Evolutionary conservation across 64 coral and sea anemone genomes (phyloP).

Genomic region (Dendrophyllia cribrosa): DNA sequence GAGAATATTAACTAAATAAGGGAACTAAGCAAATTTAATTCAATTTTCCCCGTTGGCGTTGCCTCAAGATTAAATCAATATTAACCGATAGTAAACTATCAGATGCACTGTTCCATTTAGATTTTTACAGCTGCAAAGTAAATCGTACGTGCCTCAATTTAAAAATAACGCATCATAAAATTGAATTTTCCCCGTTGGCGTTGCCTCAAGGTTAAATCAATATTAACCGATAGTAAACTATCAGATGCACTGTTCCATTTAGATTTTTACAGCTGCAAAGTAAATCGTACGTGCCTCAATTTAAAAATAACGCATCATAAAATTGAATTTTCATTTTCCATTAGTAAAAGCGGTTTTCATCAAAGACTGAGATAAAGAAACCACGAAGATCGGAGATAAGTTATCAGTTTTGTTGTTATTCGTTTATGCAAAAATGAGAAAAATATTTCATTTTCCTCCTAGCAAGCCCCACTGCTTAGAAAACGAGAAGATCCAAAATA

Average conservation of each 20-base stretch:
- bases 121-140: neutral
- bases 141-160: neutral
- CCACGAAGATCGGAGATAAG: neutral
- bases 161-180: neutral
- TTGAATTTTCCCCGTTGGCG: neutral
- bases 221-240: too few species aligned
- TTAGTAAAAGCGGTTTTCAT: neutral
- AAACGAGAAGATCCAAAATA: too few species aligned
- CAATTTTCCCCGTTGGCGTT: too few species aligned
- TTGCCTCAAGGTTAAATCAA: too few species aligned
- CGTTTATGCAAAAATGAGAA: neutral
- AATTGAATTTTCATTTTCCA: neutral
- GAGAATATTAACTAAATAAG: too few species aligned
- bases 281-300: neutral
- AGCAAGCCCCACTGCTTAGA: too few species aligned
- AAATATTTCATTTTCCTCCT: too few species aligned
- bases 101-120: neutral
- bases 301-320: neutral
- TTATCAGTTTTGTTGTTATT: neutral
- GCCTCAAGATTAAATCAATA: too few species aligned
- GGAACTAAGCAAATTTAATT: too few species aligned
- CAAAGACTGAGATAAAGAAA: neutral
- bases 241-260: neutral
- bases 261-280: neutral
- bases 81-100: too few species aligned